phyloP scores from a whole-genome alignment of 2,888 invertebrate genomes.

The Notodonta dromedarius region DNA sequence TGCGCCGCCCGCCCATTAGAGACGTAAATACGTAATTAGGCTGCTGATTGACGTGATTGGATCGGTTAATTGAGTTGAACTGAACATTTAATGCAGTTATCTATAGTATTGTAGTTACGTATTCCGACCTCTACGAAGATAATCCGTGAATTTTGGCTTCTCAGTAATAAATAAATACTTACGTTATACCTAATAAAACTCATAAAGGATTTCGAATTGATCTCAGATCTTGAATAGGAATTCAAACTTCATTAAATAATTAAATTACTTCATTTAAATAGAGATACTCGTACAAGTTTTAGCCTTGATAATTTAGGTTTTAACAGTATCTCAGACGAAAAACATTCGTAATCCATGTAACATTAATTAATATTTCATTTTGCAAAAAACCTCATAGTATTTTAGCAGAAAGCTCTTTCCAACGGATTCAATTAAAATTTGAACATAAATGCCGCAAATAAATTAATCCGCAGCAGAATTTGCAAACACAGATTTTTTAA shows the following conservation, averaged over 20 bases:
- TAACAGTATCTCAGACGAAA: too few relatives aligned
- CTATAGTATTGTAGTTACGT: not conserved
- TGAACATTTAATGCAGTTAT: not conserved
- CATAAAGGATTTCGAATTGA: too few relatives aligned
- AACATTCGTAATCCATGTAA: not conserved
- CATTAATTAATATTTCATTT: not conserved
- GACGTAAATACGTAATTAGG: constrained; percentile 24
- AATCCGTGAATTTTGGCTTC: too few relatives aligned
- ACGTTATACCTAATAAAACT: too few relatives aligned
- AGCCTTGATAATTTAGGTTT: too few relatives aligned
- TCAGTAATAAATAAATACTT: too few relatives aligned
- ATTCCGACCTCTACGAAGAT: not conserved
- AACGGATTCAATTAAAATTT: constrained; percentile 1
- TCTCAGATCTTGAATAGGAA: too few relatives aligned
- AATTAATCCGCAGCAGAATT: not conserved
- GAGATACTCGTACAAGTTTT: too few relatives aligned
- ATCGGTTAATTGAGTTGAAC: not conserved
- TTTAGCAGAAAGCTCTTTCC: constrained; percentile 4
- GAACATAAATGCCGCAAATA: not conserved
- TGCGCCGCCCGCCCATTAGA: constrained; percentile 15
- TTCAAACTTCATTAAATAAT: too few relatives aligned
- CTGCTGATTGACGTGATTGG: constrained; percentile 6
- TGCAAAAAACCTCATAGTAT: not conserved
- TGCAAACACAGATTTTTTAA: not conserved
- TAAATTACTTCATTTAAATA: too few relatives aligned